phyloP scores from a whole-genome alignment of 2,888 invertebrate genomes.

The Lutraria lutraria region DNA sequence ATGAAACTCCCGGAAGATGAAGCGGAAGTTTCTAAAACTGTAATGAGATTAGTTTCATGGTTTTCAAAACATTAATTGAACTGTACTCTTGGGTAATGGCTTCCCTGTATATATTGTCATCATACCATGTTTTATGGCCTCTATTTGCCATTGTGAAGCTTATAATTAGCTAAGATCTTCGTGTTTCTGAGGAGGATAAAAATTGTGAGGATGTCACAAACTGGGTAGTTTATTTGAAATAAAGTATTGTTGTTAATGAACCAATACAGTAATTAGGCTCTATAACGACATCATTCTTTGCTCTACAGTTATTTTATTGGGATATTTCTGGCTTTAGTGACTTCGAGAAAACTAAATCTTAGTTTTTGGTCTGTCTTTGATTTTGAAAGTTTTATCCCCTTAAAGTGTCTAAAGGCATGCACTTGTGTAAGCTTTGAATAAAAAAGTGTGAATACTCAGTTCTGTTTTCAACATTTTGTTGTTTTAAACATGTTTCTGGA shows the following conservation, averaged over 20 bases:
- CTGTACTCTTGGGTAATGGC: slow-evolving; percentile 18
- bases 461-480: too few relatives aligned
- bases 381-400: neutral
- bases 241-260: slow-evolving; percentile 25
- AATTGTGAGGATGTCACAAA: slow-evolving; percentile 21
- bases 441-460: too few relatives aligned
- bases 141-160: neutral
- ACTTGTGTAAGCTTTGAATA: too few relatives aligned
- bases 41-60: slow-evolving; percentile 42
- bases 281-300: slow-evolving; percentile 21
- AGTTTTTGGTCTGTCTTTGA: neutral
- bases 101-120: slow-evolving; percentile 25
- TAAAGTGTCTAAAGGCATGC: too few relatives aligned
- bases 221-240: slow-evolving; percentile 17
- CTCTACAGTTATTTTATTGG: slow-evolving; percentile 6
- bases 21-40: neutral
- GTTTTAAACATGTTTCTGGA: too few relatives aligned
- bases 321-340: neutral
- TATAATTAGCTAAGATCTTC: slow-evolving; percentile 28
- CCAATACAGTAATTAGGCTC: slow-evolving; percentile 32
- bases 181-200: neutral
- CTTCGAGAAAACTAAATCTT: neutral
- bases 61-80: slow-evolving; percentile 50
- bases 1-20: too few relatives aligned
- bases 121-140: slow-evolving; percentile 25